These are phyloP conservation scores for Fulmarus glacialis DNA, from an alignment of 2,113 vertebrate species.

Conservation along the genomic window DNA sequence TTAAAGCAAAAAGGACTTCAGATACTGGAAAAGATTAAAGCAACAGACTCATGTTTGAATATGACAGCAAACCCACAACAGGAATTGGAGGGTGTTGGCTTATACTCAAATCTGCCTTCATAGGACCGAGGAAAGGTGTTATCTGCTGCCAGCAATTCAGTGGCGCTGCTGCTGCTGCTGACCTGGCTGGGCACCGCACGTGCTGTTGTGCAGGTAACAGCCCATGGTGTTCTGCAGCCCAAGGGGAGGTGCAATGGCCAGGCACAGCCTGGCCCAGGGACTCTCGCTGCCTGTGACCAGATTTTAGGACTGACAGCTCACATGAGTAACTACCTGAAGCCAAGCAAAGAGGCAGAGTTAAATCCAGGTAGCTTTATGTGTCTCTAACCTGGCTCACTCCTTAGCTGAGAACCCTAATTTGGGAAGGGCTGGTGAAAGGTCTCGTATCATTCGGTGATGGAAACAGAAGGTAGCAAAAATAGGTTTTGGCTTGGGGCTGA, in stretches of 20 bases:
- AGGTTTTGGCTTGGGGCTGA: neutral
- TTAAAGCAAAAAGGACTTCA: neutral
- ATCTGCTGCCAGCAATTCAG: neutral
- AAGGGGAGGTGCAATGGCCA: no score
- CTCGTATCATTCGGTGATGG: neutral
- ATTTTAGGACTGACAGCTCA: neutral
- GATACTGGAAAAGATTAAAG: neutral
- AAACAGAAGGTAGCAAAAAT: neutral
- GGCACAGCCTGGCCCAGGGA: neutral
- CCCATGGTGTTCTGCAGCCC: neutral
- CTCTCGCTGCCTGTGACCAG: neutral
- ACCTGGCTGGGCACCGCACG: accelerated
- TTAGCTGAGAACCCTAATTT: neutral
- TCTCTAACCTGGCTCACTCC: neutral
- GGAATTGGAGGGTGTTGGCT: neutral
- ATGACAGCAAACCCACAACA: neutral
- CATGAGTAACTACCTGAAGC: neutral
- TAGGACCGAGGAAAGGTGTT: neutral
- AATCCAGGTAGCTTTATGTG: neutral
- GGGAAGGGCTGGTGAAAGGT: neutral
- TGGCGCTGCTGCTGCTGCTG: neutral
- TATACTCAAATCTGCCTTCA: neutral
- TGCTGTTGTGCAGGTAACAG: neutral
- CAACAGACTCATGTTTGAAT: neutral
- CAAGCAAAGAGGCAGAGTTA: neutral